Base-by-base conservation (phyloP, 2,113 vertebrate species). In the Bothrops jararaca region DNA sequence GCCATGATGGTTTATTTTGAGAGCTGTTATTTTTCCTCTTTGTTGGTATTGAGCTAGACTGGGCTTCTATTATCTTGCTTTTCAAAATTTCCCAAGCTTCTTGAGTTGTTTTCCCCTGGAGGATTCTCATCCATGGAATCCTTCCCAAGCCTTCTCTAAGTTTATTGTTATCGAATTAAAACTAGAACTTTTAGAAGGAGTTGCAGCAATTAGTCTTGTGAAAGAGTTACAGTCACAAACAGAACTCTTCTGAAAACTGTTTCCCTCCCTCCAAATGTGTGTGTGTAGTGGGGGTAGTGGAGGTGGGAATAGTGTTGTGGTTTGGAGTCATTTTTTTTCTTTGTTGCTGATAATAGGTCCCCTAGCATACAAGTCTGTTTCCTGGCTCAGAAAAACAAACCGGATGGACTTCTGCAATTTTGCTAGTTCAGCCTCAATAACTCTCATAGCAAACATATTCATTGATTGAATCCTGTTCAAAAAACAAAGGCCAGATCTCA, bases 401-500 rank as follows among this genome's bases (percentile, higher is more conserved):
- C 5, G n/a, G 15, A 48, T 2, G 7, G 39, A 86, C 29, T 18
- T 29, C 54, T 52, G 29, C 18, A 48, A 11, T 86, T 86, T 57
- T 86, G 34, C 53, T 86, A 58, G 34, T 4, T n/a, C 24, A 91
- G 24, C 53, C 34, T 15, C n/a, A 39, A 57, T 50, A 52, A 23
- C 9, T n/a, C n/a, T 22, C 18, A 90, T 13, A 60, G 88, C 54
- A 90, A 86, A 85, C 60, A 80, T 64, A n/a, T 56, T 86, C 54
- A 86, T 24, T 39, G n/a, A 24, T 45, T 52, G 80, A 64, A 64
- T 64, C 89, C 93, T 80, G 24, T 91, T 93, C 24, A 54, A 86
- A 74, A 93, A 95, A 93, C 50, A 95, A 89, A 64, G 12, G 93
- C 92, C 92, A 93, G 95, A 96, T 89, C 90, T 92, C 11, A 94